Base-by-base conservation (phyloP, 2,797 vertebrate genomes). In the Diplodus puntazzo region DNA sequence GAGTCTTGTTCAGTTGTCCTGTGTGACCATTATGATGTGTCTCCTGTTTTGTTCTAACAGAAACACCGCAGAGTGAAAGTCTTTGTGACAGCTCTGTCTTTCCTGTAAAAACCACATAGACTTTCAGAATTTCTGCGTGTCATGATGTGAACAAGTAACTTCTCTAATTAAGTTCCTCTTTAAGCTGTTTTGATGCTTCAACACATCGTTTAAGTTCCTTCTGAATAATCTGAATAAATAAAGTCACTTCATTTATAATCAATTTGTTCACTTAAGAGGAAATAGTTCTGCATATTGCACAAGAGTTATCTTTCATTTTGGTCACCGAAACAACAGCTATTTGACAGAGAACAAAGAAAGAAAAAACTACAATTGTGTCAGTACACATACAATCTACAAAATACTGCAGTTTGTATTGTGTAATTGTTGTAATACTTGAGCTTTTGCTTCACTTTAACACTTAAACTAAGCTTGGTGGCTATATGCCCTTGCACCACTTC, bases 81-180 rank as follows among this genome's bases (percentile, higher is more conserved):
- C 43, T 17, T 34, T 18, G 4, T 16, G 18, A 43, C 1, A 1
- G n/a, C 0, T 34, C 0, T 1, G 2, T 1, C 1, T 13, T 39
- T 64, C 14, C 42, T 18, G 20, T 58, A 0, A 27, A 65, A 75
- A 43, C 62, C 62, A 66, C 43, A 73, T 0, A 1, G 7, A 1
- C 17, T 14, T 45, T 45, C 4, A 1, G 43, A 14, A 14, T 45
- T 13, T 45, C 14, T 16, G 12, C 43, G 1, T 5, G 12, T 45
- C 11, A 45, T 45, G 43, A 45, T 45, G 43, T 14, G 43, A 45
- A 12, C 1, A 14, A 13, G 5, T 14, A 11, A 45, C 12, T 4
- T 45, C 43, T 45, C 34, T 1, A 1, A 34, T 34, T 34, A 34
- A 9, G 8, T 34, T 34, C 34, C 1, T 34, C 34, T 34, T 34